Base-by-base conservation (phyloP, 1,140 invertebrate species). In the Zaprionus ghesquierei region DNA sequence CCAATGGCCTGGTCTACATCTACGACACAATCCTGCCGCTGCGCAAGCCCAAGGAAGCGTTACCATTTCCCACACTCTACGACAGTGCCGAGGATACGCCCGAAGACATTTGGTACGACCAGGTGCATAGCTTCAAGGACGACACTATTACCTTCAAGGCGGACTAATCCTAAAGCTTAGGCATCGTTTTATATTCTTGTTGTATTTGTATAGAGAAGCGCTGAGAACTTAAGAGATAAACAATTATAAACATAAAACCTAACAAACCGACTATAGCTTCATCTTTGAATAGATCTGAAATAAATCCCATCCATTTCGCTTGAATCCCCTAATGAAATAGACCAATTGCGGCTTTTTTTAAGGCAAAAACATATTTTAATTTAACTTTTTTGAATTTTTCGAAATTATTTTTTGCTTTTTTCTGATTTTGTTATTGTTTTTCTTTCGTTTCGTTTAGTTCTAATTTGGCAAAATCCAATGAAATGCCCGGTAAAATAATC, bases 11-110 rank as follows among this genome's bases (percentile, higher is more conserved):
- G 79, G 95, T 97, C 13, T 95, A 96, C 75, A 93, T 99, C 53
- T 96, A 95, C 79, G 98, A 99, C 90, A 96, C 96, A 15, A 76
- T 95, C 27, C 89, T 98, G 31, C 95, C 94, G 1, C 74, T 93
- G 5, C 95, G 93, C 75, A 94, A 93, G 90, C 90, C 87, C 2
- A 93, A 93, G 76, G 93, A 93, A 27, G 91, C 95, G 18, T 95
- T 97, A 38, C 94, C 95, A 44, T 97, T 98, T 89, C 98, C 98
- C 20, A 98, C 98, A 12, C 95, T 94, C 86, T 94, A 95, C 22
- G 92, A 93, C 22, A 93, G 95, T 71, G 76, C 94, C 31, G 93
- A 95, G 0, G 95, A 97, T 81, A 33, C 53, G 29, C 51, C 51
- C 1, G 90, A 90, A 15, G 91, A 92, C 31, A 79, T 91, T 27